A percentile compares a stretch with the other conserved stretches of the same genome.
phyloP scores from a whole-genome alignment of 2,113 vertebrate genomes.

The Pionites leucogaster region DNA sequence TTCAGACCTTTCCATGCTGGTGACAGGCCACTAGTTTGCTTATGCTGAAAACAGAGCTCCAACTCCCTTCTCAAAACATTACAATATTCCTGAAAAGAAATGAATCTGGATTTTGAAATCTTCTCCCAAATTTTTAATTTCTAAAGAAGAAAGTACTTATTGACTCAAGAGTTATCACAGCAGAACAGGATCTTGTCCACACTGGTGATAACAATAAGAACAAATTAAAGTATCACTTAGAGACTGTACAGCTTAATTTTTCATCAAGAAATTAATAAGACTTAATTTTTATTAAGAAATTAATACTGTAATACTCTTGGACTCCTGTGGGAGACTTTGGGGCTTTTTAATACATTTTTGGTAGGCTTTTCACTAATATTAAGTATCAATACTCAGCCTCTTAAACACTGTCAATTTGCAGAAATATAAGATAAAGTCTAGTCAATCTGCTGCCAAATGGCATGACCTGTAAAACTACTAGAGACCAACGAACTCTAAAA shows the following conservation, averaged over 20 bases:
- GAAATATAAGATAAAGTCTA: background rate
- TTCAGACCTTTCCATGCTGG: background rate
- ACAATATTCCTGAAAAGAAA: background rate
- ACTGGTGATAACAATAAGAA: background rate
- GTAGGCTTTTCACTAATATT: background rate
- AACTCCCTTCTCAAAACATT: background rate
- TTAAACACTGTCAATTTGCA: background rate
- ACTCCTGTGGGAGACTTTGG: background rate
- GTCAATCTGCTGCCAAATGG: background rate
- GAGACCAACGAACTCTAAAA: background rate
- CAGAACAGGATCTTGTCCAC: background rate
- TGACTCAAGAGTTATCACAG: background rate
- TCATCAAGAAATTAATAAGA: background rate
- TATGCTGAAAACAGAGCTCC: background rate
- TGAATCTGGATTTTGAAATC: accelerated
- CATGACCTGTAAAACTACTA: background rate
- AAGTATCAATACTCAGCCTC: background rate
- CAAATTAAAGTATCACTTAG: background rate
- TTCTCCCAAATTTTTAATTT: background rate
- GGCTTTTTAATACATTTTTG: background rate
- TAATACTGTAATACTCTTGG: background rate
- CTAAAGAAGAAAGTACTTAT: background rate
- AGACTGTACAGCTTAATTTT: background rate
- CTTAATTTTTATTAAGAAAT: background rate
- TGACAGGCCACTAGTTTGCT: background rate